Evolutionary conservation across 1,140 invertebrate species (phyloP).

Genomic region (Teleogryllus occipitalis): DNA sequence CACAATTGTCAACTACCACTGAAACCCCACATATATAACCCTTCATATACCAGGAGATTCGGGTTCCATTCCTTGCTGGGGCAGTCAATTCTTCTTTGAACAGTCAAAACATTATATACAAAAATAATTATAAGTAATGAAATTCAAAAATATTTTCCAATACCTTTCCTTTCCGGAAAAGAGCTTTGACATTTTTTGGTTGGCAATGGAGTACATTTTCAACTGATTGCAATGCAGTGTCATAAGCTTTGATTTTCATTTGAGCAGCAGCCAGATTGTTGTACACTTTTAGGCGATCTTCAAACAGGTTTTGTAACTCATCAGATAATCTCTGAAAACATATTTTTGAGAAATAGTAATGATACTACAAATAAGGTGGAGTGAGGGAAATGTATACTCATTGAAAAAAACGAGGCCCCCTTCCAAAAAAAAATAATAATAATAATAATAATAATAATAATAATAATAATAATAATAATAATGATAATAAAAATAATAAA

Average conservation of each 20-base stretch:
- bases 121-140: background rate
- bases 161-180: conserved; percentile 77
- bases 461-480: conserved; percentile 8
- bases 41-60: no score
- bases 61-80: no score
- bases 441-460: background rate
- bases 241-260: conserved; percentile 72
- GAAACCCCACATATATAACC: no score
- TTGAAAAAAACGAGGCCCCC: background rate
- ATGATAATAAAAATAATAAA: conserved; percentile 1
- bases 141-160: background rate
- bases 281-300: conserved; percentile 70
- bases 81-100: no score
- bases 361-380: no score
- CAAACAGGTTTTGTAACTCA: conserved; percentile 53
- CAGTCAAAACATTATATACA: no score
- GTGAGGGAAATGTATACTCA: background rate
- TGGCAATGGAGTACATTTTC: conserved; percentile 71
- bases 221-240: conserved; percentile 70
- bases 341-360: no score
- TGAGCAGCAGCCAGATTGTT: conserved; percentile 88
- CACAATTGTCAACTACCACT: no score
- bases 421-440: background rate
- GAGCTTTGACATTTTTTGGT: conserved; percentile 79
- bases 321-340: conserved; percentile 39